Evolutionary conservation across 2,797 vertebrate genomes (phyloP), one percentile per base, ranked within the genome.

Genomic region (Melanogrammus aeglefinus): DNA sequence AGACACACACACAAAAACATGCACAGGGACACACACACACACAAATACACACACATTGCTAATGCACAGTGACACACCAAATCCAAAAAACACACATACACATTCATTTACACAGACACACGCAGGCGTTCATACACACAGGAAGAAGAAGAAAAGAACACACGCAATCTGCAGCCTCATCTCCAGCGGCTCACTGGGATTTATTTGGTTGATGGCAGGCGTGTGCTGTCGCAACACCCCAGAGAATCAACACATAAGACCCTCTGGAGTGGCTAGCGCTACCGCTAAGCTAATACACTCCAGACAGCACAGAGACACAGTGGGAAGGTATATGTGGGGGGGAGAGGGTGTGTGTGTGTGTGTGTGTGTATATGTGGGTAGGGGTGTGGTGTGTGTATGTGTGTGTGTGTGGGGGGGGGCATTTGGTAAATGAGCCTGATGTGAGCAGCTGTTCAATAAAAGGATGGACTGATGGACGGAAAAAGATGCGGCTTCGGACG

Each of bases 181-280:
- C 88, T 90, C 84, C 80, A 82, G 80, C 73, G 79, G 90, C 91
- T 91, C 87, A 91, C 86, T 84, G 85, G 89, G 90, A 91, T 94
- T 93, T 94, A 92, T 92, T 92, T 88, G 80, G 82, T 82, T 72
- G 51, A 82, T 35, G 71, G 84, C 82, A 87, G 85, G 86, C 87
- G 83, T 88, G 72, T 39, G 72, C 88, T 78, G 78, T 81, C 75
- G 87, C 90, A 92, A 91, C 81, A 85, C 88, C 85, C 88, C 85
- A 87, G 90, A 88, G 89, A 93, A 93, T 92, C 89, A 92, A 85
- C 89, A 85, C 83, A 81, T 88, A 82, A 83, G 82, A 87, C 79
- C 87, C 82, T 89, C 83, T 77, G 75, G 83, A 89, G 85, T 82
- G 84, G 86, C 83, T 84, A 84, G 87, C 91, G 86, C 89, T 44